phyloP scores from a whole-genome alignment of 2,797 vertebrate species.

The Peromyscus melanophrys region DNA sequence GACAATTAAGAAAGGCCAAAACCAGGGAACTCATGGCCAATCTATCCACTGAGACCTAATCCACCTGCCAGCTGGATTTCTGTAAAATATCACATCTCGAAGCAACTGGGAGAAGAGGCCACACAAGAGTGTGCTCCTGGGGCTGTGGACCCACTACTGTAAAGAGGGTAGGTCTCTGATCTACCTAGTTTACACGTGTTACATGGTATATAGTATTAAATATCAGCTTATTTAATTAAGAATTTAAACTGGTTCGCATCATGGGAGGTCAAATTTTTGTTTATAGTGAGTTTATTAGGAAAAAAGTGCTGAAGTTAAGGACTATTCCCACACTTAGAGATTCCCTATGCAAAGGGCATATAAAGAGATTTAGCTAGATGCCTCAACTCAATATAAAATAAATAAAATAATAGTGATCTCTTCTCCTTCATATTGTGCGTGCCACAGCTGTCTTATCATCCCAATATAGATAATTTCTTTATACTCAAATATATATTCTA shows the following conservation, averaged over 20 bases:
- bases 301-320: constrained; percentile 17
- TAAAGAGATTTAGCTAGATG: constrained; percentile 10
- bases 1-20: neutral
- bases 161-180: neutral
- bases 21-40: neutral
- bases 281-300: constrained; percentile 26
- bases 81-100: neutral
- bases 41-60: neutral
- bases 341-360: neutral
- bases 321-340: constrained; percentile 7
- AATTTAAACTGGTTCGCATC: neutral
- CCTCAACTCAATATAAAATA: neutral
- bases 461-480: neutral
- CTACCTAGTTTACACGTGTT: neutral
- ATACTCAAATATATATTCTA: neutral
- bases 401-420: neutral
- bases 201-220: neutral
- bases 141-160: neutral
- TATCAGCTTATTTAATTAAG: constrained; percentile 3
- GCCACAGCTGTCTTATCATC: neutral
- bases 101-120: neutral
- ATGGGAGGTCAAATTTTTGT: neutral
- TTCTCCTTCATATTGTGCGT: neutral
- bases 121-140: neutral
- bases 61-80: neutral